These are phyloP conservation scores for Drosophila leontia DNA, from an alignment of 1,140 invertebrate genomes.

Conservation along the genomic window DNA sequence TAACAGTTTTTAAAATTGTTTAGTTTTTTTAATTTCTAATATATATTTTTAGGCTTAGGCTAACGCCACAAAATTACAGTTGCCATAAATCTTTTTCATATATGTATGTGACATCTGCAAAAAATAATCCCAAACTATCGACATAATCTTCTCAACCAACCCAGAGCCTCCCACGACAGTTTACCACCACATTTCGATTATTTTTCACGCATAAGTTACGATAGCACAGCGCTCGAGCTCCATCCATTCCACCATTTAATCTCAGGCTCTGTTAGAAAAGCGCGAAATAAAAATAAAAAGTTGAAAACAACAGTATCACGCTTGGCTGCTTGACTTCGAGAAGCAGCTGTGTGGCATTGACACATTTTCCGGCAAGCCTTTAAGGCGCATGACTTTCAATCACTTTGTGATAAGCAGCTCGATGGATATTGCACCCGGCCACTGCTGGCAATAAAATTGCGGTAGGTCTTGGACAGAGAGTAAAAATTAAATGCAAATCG, in stretches of 20 bases:
- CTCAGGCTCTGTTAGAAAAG: constrained; percentile 15
- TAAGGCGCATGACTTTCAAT: constrained; percentile 33
- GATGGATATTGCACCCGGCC: constrained; percentile 1
- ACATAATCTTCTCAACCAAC: not conserved
- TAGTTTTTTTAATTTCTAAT: too few species aligned
- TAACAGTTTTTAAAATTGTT: not conserved
- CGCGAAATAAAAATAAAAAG: constrained; percentile 19
- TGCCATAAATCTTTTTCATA: not conserved
- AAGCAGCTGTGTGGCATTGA: constrained; percentile 26
- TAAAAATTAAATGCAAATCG: constrained; percentile 15
- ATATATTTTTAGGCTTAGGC: not conserved
- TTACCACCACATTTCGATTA: constrained; percentile 19
- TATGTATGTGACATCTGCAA: not conserved
- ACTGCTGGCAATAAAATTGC: constrained; percentile 3
- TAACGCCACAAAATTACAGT: not conserved
- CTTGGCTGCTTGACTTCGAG: constrained; percentile 6
- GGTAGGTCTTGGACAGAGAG: constrained; percentile 11
- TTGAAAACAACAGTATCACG: constrained; percentile 28
- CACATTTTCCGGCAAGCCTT: constrained; percentile 22
- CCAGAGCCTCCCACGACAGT: not conserved
- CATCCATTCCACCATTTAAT: constrained; percentile 8
- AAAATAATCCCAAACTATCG: not conserved
- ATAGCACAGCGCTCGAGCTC: constrained; percentile 2
- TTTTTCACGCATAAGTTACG: constrained; percentile 21
- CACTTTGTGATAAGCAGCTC: constrained; percentile 16